Base-by-base conservation (phyloP, 1,140 invertebrate species). In the Augochlora pura region DNA sequence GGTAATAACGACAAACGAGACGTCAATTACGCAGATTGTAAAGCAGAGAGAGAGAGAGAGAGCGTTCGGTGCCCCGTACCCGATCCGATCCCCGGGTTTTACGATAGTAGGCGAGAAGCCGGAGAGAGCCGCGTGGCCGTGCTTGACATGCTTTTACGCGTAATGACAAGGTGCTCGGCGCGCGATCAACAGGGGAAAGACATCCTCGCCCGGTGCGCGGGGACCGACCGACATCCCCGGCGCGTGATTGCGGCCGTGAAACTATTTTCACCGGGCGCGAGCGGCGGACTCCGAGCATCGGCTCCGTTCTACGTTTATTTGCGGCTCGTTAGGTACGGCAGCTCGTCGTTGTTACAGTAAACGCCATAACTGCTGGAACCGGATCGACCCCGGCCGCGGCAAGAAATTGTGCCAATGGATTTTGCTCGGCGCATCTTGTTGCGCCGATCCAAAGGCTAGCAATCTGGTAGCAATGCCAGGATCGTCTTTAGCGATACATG, bases 381-480 rank as follows among this genome's bases (percentile, higher is more conserved):
- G 74, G 66, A 77, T 69, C 57, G 52, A 5, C 6, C 14, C 16
- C 10, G 42, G 10, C 42, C 9, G 10, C n/a, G 12, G 42, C 72
- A 65, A 64, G 63, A 66, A 75, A 75, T 75, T 42, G 38, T 42
- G 42, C 46, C 60, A 54, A 64, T 52, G 59, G 60, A 38, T 23
- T 52, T 18, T 38, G 16, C 12, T 1, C 8, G 25, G 23, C n/a
- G 27, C 38, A 2, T 9, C 63, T 65, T 12, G 14, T 16, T 5
- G n/a, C 38, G 0, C n/a, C 23, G 42, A 23, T 38, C 9, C 5
- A 10, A n/a, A 18, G n/a, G 10, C 4, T 25, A 62, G 59, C 25
- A 27, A 32, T 62, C 42, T 12, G 42, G 42, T 46, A 46, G 42
- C 42, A 46, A 46, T 46, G 42, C 42, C 42, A 46, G 42, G 42